Evolutionary conservation across 2,888 invertebrate species (phyloP), one percentile per base, ranked within the genome.

Genomic region (Hetaerina titia): DNA sequence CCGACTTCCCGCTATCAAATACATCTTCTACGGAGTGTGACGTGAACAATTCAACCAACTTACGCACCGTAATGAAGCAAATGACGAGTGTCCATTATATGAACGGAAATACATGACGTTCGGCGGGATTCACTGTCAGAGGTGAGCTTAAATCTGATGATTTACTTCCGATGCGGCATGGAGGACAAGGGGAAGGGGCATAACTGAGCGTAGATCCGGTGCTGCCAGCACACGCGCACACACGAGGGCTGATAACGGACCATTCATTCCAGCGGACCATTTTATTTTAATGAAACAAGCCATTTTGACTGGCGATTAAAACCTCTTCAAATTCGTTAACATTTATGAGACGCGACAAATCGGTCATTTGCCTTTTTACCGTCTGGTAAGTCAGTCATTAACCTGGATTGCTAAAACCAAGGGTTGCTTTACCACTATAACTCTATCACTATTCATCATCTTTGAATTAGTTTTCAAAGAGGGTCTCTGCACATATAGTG

Each of bases 381-480:
- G 81, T 81, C 81, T 81, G 81, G 81, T 81, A 81, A n/a, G 13
- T 81, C 81, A 81, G 81, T 31, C 81, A 81, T 81, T 81, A 81
- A 31, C 81, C 81, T 81, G 81, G 81, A 81, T 81, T 81, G 31
- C 81, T 13, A 81, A 81, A 0, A 31, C 81, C 81, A 81, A 81
- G 81, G 81, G 81, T 45, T 45, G 45, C 45, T 45, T 45, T 45
- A 4, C 45, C 45, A 45, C 45, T 45, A 1, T 45, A 45, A 45
- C 45, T 45, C 4, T 45, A 45, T 45, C 45, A 45, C 45, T 45
- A 4, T 45, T 2, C 1, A 45, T 45, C 45, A 45, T 45, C 45
- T 45, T 45, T 45, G 45, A 45, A 45, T 45, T 45, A 45, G 45
- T 45, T 45, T 45, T 45, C 45, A 45, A 45, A 45, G 45, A 45